These are phyloP conservation scores for Peromyscus nudipes DNA, from an alignment of 2,797 vertebrate genomes.

Conservation along the genomic window DNA sequence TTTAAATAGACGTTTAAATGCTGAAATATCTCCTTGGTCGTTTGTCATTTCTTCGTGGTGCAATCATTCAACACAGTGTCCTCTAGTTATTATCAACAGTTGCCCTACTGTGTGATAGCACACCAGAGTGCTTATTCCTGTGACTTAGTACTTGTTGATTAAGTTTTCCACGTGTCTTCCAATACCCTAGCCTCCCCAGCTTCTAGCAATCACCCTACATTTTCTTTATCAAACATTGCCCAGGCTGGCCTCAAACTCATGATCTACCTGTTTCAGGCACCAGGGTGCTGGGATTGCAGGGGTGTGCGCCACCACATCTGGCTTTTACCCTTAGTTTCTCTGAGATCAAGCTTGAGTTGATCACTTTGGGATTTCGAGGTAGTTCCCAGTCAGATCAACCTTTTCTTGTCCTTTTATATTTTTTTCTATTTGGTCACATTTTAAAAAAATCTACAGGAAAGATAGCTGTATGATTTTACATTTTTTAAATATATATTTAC, in stretches of 20 bases:
- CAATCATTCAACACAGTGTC: background rate
- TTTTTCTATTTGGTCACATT: background rate
- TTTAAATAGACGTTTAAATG: background rate
- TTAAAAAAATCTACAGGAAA: background rate
- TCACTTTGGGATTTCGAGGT: background rate
- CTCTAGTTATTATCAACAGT: background rate
- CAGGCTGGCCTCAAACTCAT: background rate
- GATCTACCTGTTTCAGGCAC: background rate
- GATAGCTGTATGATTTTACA: slow-evolving; percentile 1
- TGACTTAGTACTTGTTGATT: background rate
- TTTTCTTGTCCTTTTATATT: background rate
- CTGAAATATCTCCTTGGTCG: background rate
- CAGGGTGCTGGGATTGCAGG: background rate
- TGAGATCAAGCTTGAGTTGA: background rate
- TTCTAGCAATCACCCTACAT: background rate
- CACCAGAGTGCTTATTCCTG: background rate
- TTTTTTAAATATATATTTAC: background rate
- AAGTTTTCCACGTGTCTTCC: background rate
- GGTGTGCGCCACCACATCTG: background rate
- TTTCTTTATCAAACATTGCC: background rate
- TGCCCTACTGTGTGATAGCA: background rate
- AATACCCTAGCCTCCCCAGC: background rate
- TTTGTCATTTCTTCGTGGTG: background rate
- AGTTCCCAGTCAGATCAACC: background rate
- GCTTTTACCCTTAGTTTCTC: background rate